These are phyloP conservation scores for Phalacrocorax aristotelis DNA, from an alignment of 2,113 vertebrate species.

Conservation along the genomic window DNA sequence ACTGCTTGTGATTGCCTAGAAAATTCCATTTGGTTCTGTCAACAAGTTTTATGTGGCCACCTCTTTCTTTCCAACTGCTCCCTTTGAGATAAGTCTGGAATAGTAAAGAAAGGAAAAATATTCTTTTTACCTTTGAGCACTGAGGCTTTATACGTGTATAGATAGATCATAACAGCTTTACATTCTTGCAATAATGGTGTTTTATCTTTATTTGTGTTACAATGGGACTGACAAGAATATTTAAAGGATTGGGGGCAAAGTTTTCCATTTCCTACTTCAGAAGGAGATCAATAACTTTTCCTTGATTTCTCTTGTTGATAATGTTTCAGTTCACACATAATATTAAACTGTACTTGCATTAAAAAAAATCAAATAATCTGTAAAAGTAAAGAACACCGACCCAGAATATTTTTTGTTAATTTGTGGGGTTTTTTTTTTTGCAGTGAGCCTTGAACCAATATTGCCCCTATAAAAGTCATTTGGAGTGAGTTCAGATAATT, in stretches of 20 bases:
- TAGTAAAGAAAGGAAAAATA: background rate
- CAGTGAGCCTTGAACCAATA: background rate
- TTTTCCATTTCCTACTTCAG: background rate
- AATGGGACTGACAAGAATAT: background rate
- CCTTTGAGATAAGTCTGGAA: constrained; percentile 21
- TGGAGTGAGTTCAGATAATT: background rate
- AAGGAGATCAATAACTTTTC: background rate
- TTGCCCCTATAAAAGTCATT: background rate
- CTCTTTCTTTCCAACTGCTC: background rate
- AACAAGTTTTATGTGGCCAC: background rate
- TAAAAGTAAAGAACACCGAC: background rate
- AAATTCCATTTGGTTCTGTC: background rate
- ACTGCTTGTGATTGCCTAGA: background rate
- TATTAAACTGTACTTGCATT: background rate
- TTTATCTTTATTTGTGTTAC: background rate
- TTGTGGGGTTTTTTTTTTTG: fast-evolving
- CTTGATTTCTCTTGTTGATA: background rate
- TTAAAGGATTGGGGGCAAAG: background rate
- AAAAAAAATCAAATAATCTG: background rate
- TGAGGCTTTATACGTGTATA: background rate
- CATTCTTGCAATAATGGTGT: background rate
- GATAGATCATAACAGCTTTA: background rate
- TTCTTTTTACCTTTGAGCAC: background rate
- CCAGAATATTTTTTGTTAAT: background rate
- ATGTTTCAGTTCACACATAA: background rate